phyloP scores from a whole-genome alignment of 2,113 vertebrate species.

The Oceanodroma tethys region DNA sequence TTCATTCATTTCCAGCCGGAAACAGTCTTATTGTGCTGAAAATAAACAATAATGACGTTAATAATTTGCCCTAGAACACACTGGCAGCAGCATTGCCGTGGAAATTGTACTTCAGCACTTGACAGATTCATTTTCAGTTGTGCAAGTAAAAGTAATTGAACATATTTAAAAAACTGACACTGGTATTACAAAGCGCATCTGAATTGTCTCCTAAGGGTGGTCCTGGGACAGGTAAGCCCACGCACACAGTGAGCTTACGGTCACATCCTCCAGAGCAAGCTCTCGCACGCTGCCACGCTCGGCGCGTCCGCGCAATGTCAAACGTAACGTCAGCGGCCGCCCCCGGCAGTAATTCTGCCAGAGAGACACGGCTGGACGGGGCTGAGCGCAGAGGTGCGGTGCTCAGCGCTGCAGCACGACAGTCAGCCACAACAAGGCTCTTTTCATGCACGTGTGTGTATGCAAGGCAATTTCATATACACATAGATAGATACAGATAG shows the following conservation, averaged over 20 bases:
- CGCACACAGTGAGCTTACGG: fast-evolving
- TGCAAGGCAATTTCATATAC: too few relatives aligned
- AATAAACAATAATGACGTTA: background rate
- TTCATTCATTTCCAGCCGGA: background rate
- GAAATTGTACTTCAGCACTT: background rate
- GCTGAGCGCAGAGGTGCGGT: background rate
- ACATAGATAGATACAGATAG: background rate
- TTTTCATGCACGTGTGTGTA: fast-evolving
- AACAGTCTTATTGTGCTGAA: background rate
- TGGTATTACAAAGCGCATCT: background rate
- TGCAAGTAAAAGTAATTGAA: background rate
- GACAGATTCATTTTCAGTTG: background rate
- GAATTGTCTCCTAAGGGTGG: background rate
- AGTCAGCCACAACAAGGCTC: background rate
- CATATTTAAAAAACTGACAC: background rate
- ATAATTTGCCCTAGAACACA: background rate
- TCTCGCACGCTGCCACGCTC: fast-evolving
- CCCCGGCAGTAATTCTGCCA: background rate
- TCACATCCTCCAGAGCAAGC: background rate
- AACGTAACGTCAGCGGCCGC: background rate
- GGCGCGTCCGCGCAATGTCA: fast-evolving
- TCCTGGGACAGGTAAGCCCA: background rate
- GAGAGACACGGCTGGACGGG: fast-evolving
- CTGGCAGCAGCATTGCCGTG: background rate
- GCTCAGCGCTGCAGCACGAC: fast-evolving